phyloP scores from a whole-genome alignment of 2,113 vertebrate species.

The Electrona antarctica region DNA sequence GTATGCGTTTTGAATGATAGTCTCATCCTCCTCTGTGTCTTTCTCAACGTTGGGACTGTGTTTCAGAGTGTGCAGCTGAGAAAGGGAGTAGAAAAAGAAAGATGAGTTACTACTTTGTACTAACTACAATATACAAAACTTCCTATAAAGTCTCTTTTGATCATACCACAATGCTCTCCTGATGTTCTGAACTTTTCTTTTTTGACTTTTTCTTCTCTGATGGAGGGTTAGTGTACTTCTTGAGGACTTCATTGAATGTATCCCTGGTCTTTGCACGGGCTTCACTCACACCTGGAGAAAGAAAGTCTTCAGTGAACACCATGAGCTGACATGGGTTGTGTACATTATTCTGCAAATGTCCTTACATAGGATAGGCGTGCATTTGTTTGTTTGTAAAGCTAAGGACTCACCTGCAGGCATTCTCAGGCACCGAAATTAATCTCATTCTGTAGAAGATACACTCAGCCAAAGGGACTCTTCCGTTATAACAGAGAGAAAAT shows the following conservation, averaged over 20 bases:
- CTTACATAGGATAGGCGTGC: neutral
- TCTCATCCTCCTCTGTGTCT: conserved; percentile 78
- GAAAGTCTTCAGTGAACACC: conserved; percentile 9
- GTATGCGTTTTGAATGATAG: conserved; percentile 78
- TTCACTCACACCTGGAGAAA: conserved; percentile 86
- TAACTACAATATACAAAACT: no score
- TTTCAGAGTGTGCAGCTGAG: conserved; percentile 84
- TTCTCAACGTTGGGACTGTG: conserved; percentile 82
- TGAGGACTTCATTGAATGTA: conserved; percentile 88
- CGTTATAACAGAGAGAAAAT: conserved; percentile 11
- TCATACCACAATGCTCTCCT: conserved; percentile 84
- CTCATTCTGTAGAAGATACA: conserved; percentile 48
- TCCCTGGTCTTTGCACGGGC: conserved; percentile 88
- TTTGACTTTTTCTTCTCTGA: conserved; percentile 78
- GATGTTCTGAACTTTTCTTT: conserved; percentile 73
- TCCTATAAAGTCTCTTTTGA: neutral
- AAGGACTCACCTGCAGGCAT: conserved; percentile 85
- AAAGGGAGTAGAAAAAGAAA: conserved; percentile 31
- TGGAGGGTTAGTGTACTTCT: conserved; percentile 76
- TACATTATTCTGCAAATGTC: neutral
- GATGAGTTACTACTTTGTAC: neutral
- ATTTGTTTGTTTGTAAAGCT: neutral
- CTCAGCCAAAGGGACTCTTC: conserved; percentile 17
- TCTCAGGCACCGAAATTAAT: conserved; percentile 64
- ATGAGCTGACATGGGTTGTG: neutral